phyloP scores from a whole-genome alignment of 92 coral and sea anemone genomes.

The Zoanthus sansibaricus region DNA sequence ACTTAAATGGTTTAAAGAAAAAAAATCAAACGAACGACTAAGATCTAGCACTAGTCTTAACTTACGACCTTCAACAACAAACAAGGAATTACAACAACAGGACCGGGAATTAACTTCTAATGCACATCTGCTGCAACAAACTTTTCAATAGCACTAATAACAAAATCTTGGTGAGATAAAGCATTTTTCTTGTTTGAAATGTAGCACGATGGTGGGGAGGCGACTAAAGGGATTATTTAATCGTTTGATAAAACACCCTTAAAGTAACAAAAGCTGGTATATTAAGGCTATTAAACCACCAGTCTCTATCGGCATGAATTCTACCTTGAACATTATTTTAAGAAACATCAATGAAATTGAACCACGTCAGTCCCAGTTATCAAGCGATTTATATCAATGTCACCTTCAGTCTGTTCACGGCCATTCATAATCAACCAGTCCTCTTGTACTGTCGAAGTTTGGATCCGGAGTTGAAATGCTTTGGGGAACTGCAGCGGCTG shows the following conservation, averaged over 20 bases:
- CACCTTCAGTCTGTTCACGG: no score
- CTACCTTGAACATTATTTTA: no score
- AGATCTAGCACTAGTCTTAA: slow-evolving; percentile 48
- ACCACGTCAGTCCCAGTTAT: no score
- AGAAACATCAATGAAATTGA: no score
- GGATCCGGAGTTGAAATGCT: no score
- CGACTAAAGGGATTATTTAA: not conserved
- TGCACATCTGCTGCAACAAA: slow-evolving; percentile 52
- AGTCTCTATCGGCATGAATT: no score
- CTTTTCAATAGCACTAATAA: slow-evolving; percentile 1
- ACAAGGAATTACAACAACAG: slow-evolving; percentile 65
- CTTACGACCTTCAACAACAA: slow-evolving; percentile 61
- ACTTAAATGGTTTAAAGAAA: no score
- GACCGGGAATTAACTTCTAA: slow-evolving; percentile 47
- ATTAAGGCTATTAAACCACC: not conserved
- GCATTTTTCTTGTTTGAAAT: not conserved
- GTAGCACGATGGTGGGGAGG: not conserved
- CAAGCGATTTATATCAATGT: no score
- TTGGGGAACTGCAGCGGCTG: no score
- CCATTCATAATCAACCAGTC: no score
- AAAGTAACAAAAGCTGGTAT: not conserved
- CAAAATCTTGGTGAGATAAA: not conserved
- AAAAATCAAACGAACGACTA: not conserved
- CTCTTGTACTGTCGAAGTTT: no score
- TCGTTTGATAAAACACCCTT: not conserved